Base-by-base conservation (phyloP, 2,797 vertebrate genomes). In the Myotis daubentonii region DNA sequence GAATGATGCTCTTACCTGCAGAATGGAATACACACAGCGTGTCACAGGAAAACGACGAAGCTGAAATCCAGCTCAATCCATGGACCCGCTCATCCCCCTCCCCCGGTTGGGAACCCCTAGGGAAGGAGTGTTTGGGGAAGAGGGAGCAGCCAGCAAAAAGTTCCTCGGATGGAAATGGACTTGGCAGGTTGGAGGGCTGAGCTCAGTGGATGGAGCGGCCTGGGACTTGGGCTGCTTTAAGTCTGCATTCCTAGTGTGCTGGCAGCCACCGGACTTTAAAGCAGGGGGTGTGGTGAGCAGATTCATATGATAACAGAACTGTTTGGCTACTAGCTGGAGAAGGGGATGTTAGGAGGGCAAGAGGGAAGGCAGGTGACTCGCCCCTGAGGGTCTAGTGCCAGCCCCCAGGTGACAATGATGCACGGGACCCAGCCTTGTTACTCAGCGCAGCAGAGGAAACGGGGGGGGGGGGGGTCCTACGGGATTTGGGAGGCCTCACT, bases 21-120 rank as follows among this genome's bases (percentile, higher is more conserved):
- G 33, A 47, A 80, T 44, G 10, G 15, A 28, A 53, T 44, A 20
- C 1, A 13, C 19, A 33, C 6, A 33, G 22, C 5, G 22, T n/a
- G 41, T 36, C 55, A 41, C 0, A 44, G 80, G 84, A 75, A 92
- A 91, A 71, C 7, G 23, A 25, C 38, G 44, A 38, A 22, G 41
- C 19, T n/a, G 71, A 83, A 80, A 75, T 55, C 9, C 74, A 49
- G 41, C 70, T 91, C 44, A 13, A 11, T 28, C 44, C n/a, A 22
- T 4, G 28, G 60, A 44, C 1, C 5, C 38, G n/a, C n/a, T n/a
- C n/a, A n/a, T 5, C 38, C 38, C 38, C 38, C 1, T 0, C 8
- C 23, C 23, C 20, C 28, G 22, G 5, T 57, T 72, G 33, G 75
- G 72, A 49, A 23, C 12, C 19, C 36, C 19, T 1, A 38, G 38